Evolutionary conservation across 2,113 vertebrate genomes (phyloP).

Genomic region (Smithornis capensis): DNA sequence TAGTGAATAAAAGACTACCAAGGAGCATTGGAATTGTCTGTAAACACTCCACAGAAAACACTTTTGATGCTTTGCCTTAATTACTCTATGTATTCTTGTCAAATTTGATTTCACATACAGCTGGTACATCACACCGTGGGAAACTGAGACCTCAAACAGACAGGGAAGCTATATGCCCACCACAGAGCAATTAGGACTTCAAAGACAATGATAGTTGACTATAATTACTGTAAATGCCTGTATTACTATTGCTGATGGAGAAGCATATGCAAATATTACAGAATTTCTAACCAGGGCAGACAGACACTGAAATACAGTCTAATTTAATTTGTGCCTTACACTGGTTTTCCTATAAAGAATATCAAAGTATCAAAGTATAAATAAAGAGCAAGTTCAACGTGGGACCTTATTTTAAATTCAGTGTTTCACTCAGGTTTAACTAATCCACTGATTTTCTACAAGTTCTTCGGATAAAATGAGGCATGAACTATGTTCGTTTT

Average conservation of each 20-base stretch:
- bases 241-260: background rate
- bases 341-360: background rate
- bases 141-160: background rate
- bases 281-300: background rate
- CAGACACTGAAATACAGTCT: background rate
- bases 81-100: background rate
- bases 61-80: background rate
- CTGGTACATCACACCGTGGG: background rate
- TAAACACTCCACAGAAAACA: background rate
- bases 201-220: background rate
- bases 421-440: background rate
- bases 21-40: background rate
- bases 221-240: background rate
- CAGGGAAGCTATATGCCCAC: background rate
- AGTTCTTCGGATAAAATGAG: background rate
- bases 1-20: background rate
- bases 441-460: background rate
- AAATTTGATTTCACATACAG: background rate
- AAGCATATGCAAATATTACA: background rate
- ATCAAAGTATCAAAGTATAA: background rate
- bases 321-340: background rate
- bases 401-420: background rate
- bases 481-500: background rate
- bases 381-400: background rate
- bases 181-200: background rate